Evolutionary conservation across 2,888 invertebrate species (phyloP), one percentile per base, ranked within the genome.

Genomic region (Boloria euphrosyne): DNA sequence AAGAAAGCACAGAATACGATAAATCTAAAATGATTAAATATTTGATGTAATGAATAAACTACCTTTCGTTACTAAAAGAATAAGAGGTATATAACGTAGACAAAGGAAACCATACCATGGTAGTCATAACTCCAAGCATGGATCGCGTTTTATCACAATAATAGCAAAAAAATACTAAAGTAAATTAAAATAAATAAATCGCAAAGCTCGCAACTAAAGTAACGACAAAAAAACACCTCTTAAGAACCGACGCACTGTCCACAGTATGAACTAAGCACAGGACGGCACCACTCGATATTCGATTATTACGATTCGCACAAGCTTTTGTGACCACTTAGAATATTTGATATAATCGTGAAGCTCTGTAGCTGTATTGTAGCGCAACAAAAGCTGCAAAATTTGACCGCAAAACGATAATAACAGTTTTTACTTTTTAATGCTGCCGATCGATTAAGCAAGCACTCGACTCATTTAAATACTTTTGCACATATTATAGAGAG

Each of bases 61-160:
- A 89, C 78, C 81, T 80, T 81, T 81, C 77, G 79, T 79, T 80
- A 82, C 86, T 83, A 86, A 82, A 82, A 85, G 80, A 83, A 74
- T 77, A 81, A 84, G 79, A 84, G 80, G 77, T 80, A 84, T 82
- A 78, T 82, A 87, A 85, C 84, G 82, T 87, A 90, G 87, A 91
- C 91, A 92, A 92, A 91, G 91, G 86, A 90, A 91, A 91, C 91
- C 91, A 91, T 92, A 92, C 91, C 91, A 92, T 90, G 89, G 91
- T 92, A 87, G 91, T 91, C 91, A 92, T 92, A 88, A 89, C 91
- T 91, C 91, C 91, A 87, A 92, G 91, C 91, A 92, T 92, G 90
- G 91, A 89, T 91, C 89, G 90, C 88, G 90, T 80, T 90, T 90
- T 87, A 78, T 83, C 90, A 86, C 90, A 84, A 80, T 74, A 80